phyloP scores from a whole-genome alignment of 1,140 invertebrate genomes.

The Drosophila seguyi region DNA sequence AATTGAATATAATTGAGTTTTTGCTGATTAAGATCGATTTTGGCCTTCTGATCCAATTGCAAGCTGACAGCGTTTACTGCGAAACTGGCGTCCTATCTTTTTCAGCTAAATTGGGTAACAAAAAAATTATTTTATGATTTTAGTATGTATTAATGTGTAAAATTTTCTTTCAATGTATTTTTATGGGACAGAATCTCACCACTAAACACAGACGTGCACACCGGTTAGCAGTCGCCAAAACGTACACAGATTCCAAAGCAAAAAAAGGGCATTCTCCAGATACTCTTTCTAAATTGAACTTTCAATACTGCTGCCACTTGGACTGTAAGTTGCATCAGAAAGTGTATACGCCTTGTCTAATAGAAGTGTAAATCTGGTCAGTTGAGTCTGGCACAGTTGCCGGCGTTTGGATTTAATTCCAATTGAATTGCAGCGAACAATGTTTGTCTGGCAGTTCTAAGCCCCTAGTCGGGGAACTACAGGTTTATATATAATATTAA shows the following conservation, averaged over 20 bases:
- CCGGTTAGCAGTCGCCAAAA: constrained; percentile 3
- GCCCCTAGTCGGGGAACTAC: neutral
- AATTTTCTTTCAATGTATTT: neutral
- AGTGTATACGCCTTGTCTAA: neutral
- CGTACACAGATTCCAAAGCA: constrained; percentile 24
- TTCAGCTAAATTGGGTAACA: too few relatives aligned
- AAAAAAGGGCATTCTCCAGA: constrained; percentile 4
- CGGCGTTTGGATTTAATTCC: constrained; percentile 56
- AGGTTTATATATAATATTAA: neutral
- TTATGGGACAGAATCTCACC: neutral
- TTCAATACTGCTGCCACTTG: neutral
- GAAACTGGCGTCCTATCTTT: neutral
- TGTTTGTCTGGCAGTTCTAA: constrained; percentile 27
- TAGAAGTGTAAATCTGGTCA: constrained; percentile 11
- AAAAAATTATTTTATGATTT: neutral
- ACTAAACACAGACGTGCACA: neutral
- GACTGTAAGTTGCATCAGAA: neutral
- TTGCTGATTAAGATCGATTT: neutral
- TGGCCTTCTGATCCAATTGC: too few relatives aligned
- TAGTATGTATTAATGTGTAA: neutral
- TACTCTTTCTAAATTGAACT: constrained; percentile 2
- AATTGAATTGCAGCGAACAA: constrained; percentile 61
- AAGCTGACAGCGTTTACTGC: too few relatives aligned
- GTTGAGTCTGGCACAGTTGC: constrained; percentile 17
- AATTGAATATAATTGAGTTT: too few relatives aligned